These are phyloP conservation scores for Drosophila vallismaia DNA, from an alignment of 2,888 invertebrate genomes.

Conservation along the genomic window DNA sequence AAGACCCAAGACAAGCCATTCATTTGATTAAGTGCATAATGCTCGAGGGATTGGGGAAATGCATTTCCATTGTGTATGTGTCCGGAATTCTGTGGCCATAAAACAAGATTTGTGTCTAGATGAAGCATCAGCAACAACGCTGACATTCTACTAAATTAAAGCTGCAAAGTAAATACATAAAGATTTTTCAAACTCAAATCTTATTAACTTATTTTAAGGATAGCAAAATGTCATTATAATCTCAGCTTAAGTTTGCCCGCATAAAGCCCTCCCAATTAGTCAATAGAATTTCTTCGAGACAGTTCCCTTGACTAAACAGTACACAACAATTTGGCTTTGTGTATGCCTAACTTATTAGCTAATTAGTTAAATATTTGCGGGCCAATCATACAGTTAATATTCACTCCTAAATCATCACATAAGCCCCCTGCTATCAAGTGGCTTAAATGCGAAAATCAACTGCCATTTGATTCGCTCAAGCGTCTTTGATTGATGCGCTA, in stretches of 20 bases:
- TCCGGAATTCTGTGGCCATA: background rate
- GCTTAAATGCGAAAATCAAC: conserved; percentile 21
- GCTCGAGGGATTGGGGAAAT: conserved; percentile 2
- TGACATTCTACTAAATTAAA: background rate
- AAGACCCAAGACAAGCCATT: conserved; percentile 21
- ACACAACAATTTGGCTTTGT: conserved; percentile 16
- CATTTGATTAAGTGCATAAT: conserved; percentile 30
- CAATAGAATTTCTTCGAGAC: conserved; percentile 1
- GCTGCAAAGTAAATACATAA: too few relatives aligned
- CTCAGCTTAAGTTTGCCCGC: background rate
- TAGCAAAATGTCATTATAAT: background rate
- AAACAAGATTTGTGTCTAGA: conserved; percentile 4
- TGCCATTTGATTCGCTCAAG: conserved; percentile 27
- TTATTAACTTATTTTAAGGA: too few relatives aligned
- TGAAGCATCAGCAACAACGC: background rate
- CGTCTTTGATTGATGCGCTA: conserved; percentile 58
- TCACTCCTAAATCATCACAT: conserved; percentile 29
- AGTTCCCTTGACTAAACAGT: background rate
- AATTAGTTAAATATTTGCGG: conserved; percentile 63
- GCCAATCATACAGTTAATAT: conserved; percentile 40
- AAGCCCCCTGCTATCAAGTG: conserved; percentile 28
- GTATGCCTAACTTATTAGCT: conserved; percentile 46
- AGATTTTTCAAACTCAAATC: too few relatives aligned
- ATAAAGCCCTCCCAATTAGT: conserved; percentile 1
- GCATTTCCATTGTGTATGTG: conserved; percentile 19